A percentile compares a stretch with the other conserved stretches of the same genome.
phyloP scores from a whole-genome alignment of 2,797 vertebrate genomes.

The Nannoperca obscura region DNA sequence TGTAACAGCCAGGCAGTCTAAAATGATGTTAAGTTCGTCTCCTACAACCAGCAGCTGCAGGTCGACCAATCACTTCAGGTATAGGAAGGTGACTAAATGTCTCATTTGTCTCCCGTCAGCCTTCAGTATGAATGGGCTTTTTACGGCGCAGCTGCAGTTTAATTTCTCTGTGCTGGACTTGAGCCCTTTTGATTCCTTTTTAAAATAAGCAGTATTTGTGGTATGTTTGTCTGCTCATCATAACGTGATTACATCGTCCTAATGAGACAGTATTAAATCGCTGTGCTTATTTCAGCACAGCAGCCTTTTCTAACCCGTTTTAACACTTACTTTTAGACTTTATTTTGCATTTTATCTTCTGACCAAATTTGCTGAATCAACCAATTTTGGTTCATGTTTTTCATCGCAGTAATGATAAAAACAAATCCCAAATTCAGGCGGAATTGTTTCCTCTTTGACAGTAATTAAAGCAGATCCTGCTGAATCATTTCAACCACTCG shows the following conservation, averaged over 20 bases:
- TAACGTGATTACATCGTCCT: neutral
- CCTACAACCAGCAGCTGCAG: neutral
- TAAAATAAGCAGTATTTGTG: neutral
- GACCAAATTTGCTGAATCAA: neutral
- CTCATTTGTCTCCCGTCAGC: neutral
- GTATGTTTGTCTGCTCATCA: neutral
- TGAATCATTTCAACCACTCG: conserved; percentile 23
- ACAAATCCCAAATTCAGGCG: neutral
- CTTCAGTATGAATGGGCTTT: neutral
- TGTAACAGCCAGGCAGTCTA: neutral
- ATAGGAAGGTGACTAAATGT: neutral
- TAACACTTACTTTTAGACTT: too few relatives aligned
- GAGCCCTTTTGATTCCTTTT: neutral
- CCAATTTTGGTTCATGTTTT: neutral
- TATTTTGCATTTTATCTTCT: neutral
- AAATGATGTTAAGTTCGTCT: neutral
- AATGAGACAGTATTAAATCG: neutral
- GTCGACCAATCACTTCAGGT: neutral
- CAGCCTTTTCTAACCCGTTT: too few relatives aligned
- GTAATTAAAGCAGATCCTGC: neutral
- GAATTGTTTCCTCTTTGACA: neutral
- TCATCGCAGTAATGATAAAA: neutral
- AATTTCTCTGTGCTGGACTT: neutral
- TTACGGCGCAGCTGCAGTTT: neutral
- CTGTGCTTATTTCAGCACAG: neutral